A percentile compares a stretch with the other conserved stretches of the same genome.
phyloP scores from a whole-genome alignment of 2,797 vertebrate species.

The Danionella dracula region DNA sequence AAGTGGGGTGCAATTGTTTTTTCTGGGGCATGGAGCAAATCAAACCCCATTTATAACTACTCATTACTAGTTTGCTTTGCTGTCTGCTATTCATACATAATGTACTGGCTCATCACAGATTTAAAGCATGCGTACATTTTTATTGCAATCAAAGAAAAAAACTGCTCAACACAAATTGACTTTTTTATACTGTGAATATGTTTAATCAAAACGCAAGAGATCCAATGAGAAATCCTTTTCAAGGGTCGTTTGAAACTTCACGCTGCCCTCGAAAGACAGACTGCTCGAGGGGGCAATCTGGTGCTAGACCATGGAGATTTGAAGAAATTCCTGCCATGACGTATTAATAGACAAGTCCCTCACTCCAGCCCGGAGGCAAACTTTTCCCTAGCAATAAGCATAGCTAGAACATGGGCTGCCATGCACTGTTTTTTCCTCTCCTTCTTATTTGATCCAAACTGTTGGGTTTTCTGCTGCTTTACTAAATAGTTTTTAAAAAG shows the following conservation, averaged over 20 bases:
- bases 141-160: background rate
- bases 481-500: background rate
- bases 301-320: constrained; percentile 12
- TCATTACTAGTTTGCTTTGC: constrained; percentile 12
- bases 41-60: constrained; percentile 23
- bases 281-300: background rate
- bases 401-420: background rate
- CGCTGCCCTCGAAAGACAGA: constrained; percentile 9
- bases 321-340: constrained; percentile 18
- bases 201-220: constrained; percentile 17
- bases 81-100: constrained; percentile 12
- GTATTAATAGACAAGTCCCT: background rate
- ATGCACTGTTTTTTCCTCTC: background rate
- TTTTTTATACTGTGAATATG: constrained; percentile 9
- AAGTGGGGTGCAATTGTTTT: constrained; percentile 14
- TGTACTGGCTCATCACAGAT: constrained; percentile 4
- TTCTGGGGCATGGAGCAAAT: constrained; percentile 25
- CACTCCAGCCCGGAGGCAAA: background rate
- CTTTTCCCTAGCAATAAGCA: constrained; percentile 9
- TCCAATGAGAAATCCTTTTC: constrained; percentile 26
- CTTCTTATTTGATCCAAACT: background rate
- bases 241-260: constrained; percentile 25
- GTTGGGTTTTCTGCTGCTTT: background rate
- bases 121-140: constrained; percentile 12
- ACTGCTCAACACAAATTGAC: constrained; percentile 3